These are phyloP conservation scores for Teinopalpus imperialis DNA, from an alignment of 2,888 invertebrate species.

Conservation along the genomic window DNA sequence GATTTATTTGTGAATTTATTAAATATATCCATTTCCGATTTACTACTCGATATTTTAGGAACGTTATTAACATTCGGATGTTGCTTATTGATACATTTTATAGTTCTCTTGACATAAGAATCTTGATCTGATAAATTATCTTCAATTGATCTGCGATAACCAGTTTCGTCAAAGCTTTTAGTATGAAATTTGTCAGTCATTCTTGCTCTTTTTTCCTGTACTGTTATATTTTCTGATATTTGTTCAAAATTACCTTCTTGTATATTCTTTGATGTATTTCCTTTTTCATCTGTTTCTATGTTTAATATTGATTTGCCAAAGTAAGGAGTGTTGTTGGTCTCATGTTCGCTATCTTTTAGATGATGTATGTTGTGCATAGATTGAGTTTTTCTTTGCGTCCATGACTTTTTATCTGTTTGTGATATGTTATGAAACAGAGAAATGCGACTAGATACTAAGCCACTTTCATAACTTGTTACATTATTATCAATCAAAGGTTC, in stretches of 20 bases:
- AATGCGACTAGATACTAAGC: constrained; percentile 75
- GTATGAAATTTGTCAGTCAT: constrained; percentile 41
- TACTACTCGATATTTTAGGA: constrained; percentile 64
- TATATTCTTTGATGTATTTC: neutral
- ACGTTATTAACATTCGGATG: constrained; percentile 35
- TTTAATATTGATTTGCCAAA: constrained; percentile 14
- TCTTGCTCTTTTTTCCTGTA: constrained; percentile 52
- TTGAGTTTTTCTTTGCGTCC: constrained; percentile 50
- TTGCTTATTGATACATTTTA: constrained; percentile 38
- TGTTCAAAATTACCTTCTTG: constrained; percentile 11
- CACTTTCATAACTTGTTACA: constrained; percentile 57
- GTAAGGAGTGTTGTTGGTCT: constrained; percentile 20
- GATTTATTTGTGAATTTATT: constrained; percentile 51
- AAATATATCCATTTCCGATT: constrained; percentile 76
- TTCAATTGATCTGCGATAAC: constrained; percentile 17
- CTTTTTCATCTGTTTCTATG: constrained; percentile 1
- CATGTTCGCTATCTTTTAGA: constrained; percentile 32
- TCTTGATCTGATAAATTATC: constrained; percentile 34
- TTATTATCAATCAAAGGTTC: constrained; percentile 42
- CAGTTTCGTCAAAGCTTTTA: constrained; percentile 45
- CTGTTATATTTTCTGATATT: constrained; percentile 26
- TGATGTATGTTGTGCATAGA: constrained; percentile 58
- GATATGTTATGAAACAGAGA: constrained; percentile 70
- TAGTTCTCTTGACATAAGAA: constrained; percentile 35
- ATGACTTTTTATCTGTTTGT: constrained; percentile 56